Conservation (phyloP, 2,888 invertebrate species). For the Sphaerophoria taeniata region DNA sequence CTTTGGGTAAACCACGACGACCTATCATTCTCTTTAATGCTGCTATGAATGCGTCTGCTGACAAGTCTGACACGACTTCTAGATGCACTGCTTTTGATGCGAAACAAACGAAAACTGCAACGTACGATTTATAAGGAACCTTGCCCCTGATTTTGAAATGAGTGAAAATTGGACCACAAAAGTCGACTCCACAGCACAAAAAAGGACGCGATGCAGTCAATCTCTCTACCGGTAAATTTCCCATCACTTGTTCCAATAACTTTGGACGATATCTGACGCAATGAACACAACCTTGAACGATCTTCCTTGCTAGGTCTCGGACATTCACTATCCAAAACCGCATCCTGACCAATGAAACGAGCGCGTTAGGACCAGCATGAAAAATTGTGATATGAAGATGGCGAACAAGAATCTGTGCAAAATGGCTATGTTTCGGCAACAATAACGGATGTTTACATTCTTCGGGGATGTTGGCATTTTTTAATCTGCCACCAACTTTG, state of each 20-base stretch:
- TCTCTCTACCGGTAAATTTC: no score
- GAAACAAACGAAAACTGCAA: conserved; percentile 18
- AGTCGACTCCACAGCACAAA: not conserved
- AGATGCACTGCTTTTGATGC: conserved; percentile 36
- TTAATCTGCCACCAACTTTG: not conserved
- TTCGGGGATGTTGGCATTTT: not conserved
- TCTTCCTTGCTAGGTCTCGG: no score
- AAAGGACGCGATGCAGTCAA: no score
- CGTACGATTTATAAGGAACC: not conserved
- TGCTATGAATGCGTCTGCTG: conserved; percentile 36
- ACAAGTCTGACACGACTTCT: conserved; percentile 45
- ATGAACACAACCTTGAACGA: no score
- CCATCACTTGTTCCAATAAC: no score
- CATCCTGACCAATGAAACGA: no score
- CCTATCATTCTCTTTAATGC: conserved; percentile 40
- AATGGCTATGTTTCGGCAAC: no score
- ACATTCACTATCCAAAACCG: no score
- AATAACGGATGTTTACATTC: not conserved
- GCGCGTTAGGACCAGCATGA: no score
- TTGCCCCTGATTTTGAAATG: not conserved
- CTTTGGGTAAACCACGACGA: conserved; percentile 24
- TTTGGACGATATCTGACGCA: no score
- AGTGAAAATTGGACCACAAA: not conserved
- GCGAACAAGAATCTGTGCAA: no score
- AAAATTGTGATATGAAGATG: no score